Evolutionary conservation across 2,113 vertebrate genomes (phyloP).

Genomic region (Trinectes maculatus): DNA sequence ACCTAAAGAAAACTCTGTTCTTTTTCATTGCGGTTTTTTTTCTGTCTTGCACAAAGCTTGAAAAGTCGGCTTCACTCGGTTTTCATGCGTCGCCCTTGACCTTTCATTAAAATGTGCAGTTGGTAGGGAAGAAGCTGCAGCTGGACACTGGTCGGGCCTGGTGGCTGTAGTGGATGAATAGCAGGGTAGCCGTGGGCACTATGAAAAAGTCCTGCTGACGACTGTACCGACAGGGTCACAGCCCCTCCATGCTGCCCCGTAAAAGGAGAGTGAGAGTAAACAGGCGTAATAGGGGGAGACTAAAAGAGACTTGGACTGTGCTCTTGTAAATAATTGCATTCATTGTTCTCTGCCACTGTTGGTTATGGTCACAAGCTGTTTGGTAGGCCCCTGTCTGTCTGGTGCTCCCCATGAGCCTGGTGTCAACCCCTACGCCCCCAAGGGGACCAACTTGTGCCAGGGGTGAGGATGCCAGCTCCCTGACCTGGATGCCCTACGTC

Average conservation of each 20-base stretch:
- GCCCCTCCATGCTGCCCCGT: constrained; percentile 54
- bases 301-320: constrained; percentile 81
- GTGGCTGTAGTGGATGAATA: constrained; percentile 61
- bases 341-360: constrained; percentile 82
- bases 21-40: constrained; percentile 4
- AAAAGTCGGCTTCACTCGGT: constrained; percentile 8
- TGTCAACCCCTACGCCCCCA: constrained; percentile 74
- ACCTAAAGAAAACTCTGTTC: constrained; percentile 28
- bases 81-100: constrained; percentile 31
- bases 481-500: constrained; percentile 75
- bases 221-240: constrained; percentile 64
- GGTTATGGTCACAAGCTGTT: constrained; percentile 86
- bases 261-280: constrained; percentile 66
- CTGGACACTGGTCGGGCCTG: constrained; percentile 64
- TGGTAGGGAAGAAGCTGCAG: constrained; percentile 59
- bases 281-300: constrained; percentile 71
- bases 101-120: constrained; percentile 38
- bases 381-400: constrained; percentile 85
- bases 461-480: constrained; percentile 80
- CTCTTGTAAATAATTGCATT: constrained; percentile 83
- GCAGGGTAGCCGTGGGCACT: constrained; percentile 59
- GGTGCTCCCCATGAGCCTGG: constrained; percentile 77
- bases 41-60: not conserved
- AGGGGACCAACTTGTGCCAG: constrained; percentile 81
- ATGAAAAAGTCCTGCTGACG: constrained; percentile 66